Evolutionary conservation across 1,140 invertebrate genomes (phyloP), one percentile per base, ranked within the genome.

Genomic region (Vollenhovia emeryi): DNA sequence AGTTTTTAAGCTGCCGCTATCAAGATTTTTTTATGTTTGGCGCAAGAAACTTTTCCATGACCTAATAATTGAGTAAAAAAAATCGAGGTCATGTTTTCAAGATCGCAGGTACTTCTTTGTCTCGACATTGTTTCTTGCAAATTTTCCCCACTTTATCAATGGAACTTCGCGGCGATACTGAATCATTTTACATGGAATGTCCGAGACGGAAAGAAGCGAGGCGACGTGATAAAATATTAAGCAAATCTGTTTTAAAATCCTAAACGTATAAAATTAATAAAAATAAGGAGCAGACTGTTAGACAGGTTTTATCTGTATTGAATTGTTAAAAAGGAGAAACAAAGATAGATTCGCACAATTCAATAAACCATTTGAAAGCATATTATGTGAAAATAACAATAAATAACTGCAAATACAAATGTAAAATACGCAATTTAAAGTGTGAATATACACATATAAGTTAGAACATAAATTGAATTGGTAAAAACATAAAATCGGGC

Each of bases 21-120:
- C 55, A n/a, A 50, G 36, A 50, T 88, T 80, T 85, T n/a, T 85
- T 74, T 79, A 68, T 24, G 11, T 68, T 55, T 7, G 24, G 4
- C 24, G 4, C n/a, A 7, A 40, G 52, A 55, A 85, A 79, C 45
- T 36, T 36, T 68, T 18, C 33, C 40, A 5, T n/a, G 48, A 33
- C 27, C 48, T 80, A 69, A 69, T 71, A 80, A 80, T 69, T 36
- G 27, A 57, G 24, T 43, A 69, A 80, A 80, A 40, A n/a, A 69
- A 64, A 64, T 24, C 1, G 13, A 68, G 15, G 45, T 68, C 30
- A 13, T 64, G 62, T 79, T 79, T 68, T 68, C 48, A 69, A 68
- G 76, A 68, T 79, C 48, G 48, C 11, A 2, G n/a, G 3, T 2
- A 27, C 30, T 66, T 68, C 9, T 79, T 68, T 79, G n/a, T 79